Base-by-base conservation (phyloP, 1,140 invertebrate species). In the Odontomachus brunneus region DNA sequence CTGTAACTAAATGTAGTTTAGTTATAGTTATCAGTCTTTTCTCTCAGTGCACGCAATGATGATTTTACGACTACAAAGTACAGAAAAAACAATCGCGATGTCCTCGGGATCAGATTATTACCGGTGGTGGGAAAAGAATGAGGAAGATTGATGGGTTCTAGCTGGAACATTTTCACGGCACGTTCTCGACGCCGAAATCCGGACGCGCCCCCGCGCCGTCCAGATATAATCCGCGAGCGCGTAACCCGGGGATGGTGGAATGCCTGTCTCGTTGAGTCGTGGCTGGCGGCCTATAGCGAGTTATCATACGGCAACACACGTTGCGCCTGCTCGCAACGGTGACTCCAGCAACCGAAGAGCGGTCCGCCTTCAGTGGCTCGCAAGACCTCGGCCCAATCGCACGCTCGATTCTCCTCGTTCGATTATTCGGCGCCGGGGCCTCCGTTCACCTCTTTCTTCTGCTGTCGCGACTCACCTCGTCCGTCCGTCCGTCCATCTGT, bases 351-450 rank as follows among this genome's bases (percentile, higher is more conserved):
- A 59, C 69, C 59, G 72, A 82, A 85, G 84, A 85, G 86, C 63
- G 53, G 76, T 75, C 26, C 69, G 81, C 66, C 57, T 89, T 92
- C 92, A 94, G 93, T 94, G 87, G 89, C 90, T 92, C 90, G 89
- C 85, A 92, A 91, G 92, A 91, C 91, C 91, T 88, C 91, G 88
- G 88, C 82, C 91, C 89, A 92, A 93, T 91, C 91, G 90, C 89
- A 91, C 84, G 72, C 65, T 74, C 67, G 63, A 72, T 82, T 82
- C 75, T 33, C 57, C 26, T 67, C 65, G 76, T 85, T 76, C 75
- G 49, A 59, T 72, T n/a, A 80, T 78, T 48, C 66, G 49, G 48
- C 44, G 48, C 65, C 51, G 14, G 51, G 38, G 53, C 38, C 49
- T n/a, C 19, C 76, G 65, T 11, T 67, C 57, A 38, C 59, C 55